Evolutionary conservation across 64 coral and sea anemone species (phyloP), one percentile per base, ranked within the genome.

Genomic region (Platygyra sinensis): DNA sequence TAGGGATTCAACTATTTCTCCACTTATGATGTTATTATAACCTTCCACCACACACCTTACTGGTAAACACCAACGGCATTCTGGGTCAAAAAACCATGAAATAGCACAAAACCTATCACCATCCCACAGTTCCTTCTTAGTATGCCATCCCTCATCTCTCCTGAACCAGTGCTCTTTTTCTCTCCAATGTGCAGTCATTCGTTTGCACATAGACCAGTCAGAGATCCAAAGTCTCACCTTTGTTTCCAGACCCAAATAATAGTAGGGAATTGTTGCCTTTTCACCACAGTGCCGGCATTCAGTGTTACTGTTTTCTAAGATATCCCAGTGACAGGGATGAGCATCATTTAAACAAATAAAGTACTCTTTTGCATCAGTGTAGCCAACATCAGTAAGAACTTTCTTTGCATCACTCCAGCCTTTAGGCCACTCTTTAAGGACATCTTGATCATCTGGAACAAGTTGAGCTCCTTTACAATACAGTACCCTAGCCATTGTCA

Each of bases 121-220:
- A 91, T 91, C 89, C 85, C 94, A 91, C 27, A 95, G 55, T 84
- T 95, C 94, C 19, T 32, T 81, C 61, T 84, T 95, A 12, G 67
- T 36, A 28, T 69, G 63, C 89, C 89, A 88, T 72, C 85, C 94
- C 36, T 72, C 73, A 73, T 80, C 72, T 89, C 89, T 91, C 25
- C 76, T 81, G 20, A 95, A 59, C 94, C 94, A 91, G 39, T 95
- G 94, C 38, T 88, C 94, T 76, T 91, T 91, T 87, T 95, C 94
- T 60, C 86, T 78, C 86, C 94, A 95, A 52, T 95, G 94, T 28
- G 89, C 76, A 30, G 84, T 87, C 76, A 95, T 91, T 91, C 77
- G 80, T 14, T 73, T 59, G 83, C 94, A 95, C 89, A 91, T 77
- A 42, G 59, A 67, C 36, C 24, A n/a, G 85, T 76, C 67, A 51